A percentile compares a stretch with the other conserved stretches of the same genome.
phyloP scores from a whole-genome alignment of 2,888 invertebrate genomes.

The Epinotia ramella region DNA sequence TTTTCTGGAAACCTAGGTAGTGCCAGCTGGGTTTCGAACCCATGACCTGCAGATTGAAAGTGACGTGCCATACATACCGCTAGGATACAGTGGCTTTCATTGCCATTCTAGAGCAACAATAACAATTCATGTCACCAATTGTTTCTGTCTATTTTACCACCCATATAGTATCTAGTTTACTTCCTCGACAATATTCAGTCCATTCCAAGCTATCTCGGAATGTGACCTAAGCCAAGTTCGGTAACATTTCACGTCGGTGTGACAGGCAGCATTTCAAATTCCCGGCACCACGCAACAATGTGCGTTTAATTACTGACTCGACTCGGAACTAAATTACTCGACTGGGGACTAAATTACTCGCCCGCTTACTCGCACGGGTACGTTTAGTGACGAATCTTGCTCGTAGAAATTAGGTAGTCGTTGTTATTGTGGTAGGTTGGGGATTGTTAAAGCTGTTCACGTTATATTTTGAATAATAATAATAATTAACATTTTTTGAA shows the following conservation, averaged over 20 bases:
- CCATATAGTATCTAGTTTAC: neutral
- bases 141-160: too few species aligned
- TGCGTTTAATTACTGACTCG: constrained; percentile 34
- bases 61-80: too few species aligned
- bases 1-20: too few species aligned
- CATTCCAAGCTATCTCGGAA: constrained; percentile 2
- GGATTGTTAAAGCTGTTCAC: neutral
- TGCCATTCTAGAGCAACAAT: too few species aligned
- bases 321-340: constrained; percentile 21
- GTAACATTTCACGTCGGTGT: constrained; percentile 8
- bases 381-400: constrained; percentile 5
- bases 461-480: neutral
- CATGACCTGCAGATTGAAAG: too few species aligned
- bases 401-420: constrained; percentile 13
- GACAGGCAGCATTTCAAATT: constrained; percentile 8
- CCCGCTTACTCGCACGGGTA: constrained; percentile 17
- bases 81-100: too few species aligned
- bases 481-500: too few species aligned
- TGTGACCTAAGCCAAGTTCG: neutral
- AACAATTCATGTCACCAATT: too few species aligned
- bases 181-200: neutral
- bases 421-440: neutral
- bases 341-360: constrained; percentile 20
- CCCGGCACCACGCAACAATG: constrained; percentile 31
- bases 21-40: too few species aligned